Evolutionary conservation across 1,140 invertebrate species (phyloP), one percentile per base, ranked within the genome.

Genomic region (Drosophila paulistorum): DNA sequence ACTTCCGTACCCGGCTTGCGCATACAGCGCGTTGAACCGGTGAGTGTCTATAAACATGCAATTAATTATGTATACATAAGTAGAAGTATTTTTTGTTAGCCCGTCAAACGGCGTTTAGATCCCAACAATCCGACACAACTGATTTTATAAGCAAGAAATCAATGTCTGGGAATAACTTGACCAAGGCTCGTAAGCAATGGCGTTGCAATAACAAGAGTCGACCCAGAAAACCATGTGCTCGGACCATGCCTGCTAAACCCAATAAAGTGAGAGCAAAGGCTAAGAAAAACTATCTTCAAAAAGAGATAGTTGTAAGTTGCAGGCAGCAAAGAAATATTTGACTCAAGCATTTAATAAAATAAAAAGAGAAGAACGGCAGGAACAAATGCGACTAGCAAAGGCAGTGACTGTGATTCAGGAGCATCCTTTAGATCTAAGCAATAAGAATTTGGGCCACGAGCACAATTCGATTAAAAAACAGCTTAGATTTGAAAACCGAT

Each of bases 91-190:
- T n/a, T 7, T 3, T 30, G 42, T 26, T 14, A 11, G 7, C 9
- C 7, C 1, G 33, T 60, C 58, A 35, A 17, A 1, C 11, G 20
- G 11, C 10, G 14, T 1, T 69, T 80, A 9, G 33, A 77, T 23
- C 74, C 78, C 0, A 41, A 48, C 39, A 64, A 26, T 5, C 7
- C n/a, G 37, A 26, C 13, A n/a, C n/a, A 35, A 73, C 55, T 5
- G 33, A 30, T 20, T 6, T 30, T 0, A 1, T 68, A 6, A 77
- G 57, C 37, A 68, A 65, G 0, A 74, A 80, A 7, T 80, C 78
- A 1, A 10, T 77, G 7, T 77, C 74, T 1, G 74, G 74, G 4
- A 26, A 65, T 59, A 65, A 66, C 6, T 54, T 67, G 17, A 64
- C 65, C 4, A 72, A 51, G 4, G 33, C 61, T 7, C 67, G 62